phyloP scores from a whole-genome alignment of 2,797 vertebrate genomes.

The Amblyraja radiata region DNA sequence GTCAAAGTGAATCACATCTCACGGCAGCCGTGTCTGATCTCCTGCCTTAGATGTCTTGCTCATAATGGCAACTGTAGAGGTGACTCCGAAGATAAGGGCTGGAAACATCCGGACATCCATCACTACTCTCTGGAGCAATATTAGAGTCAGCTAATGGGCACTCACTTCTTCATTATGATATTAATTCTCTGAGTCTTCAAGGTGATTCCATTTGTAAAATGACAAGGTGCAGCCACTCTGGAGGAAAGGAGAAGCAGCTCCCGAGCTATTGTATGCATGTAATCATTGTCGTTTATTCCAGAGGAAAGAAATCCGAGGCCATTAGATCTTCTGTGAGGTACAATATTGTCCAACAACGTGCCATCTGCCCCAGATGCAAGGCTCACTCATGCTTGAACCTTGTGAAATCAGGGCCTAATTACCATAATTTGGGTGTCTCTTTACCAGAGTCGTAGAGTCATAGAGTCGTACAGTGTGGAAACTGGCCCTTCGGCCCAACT shows the following conservation, averaged over 20 bases:
- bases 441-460: not conserved
- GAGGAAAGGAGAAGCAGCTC: constrained; percentile 76
- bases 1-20: constrained; percentile 86
- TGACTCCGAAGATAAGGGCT: constrained; percentile 90
- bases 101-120: constrained; percentile 86
- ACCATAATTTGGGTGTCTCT: constrained; percentile 52
- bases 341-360: constrained; percentile 70
- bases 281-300: constrained; percentile 55
- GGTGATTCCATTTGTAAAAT: constrained; percentile 91
- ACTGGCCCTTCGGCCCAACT: too few relatives aligned
- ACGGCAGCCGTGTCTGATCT: constrained; percentile 68
- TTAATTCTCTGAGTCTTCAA: constrained; percentile 92
- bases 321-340: constrained; percentile 77
- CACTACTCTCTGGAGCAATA: constrained; percentile 88
- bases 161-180: constrained; percentile 92
- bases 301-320: constrained; percentile 77
- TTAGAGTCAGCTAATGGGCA: constrained; percentile 93
- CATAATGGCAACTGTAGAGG: constrained; percentile 91
- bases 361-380: constrained; percentile 72
- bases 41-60: constrained; percentile 80
- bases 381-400: constrained; percentile 65
- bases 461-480: too few relatives aligned
- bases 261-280: constrained; percentile 66
- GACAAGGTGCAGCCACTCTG: constrained; percentile 77
- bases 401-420: constrained; percentile 56